Conservation (phyloP, 2,113 vertebrate species). For the Balaeniceps rex region DNA sequence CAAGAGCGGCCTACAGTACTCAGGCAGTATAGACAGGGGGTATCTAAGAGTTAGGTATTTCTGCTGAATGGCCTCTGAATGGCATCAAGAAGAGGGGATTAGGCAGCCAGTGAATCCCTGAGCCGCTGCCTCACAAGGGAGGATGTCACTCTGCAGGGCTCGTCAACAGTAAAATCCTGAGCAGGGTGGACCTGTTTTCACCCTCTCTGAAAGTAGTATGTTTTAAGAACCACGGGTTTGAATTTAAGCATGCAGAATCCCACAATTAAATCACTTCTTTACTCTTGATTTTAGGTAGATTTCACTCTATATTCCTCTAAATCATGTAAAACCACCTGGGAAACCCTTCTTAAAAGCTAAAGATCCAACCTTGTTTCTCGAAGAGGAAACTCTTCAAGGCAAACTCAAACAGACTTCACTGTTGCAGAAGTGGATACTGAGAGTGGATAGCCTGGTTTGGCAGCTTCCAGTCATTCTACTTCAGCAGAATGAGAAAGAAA, state of each 20-base stretch:
- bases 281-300: background rate
- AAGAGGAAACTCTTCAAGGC: background rate
- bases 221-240: background rate
- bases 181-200: background rate
- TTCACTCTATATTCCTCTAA: background rate
- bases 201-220: background rate
- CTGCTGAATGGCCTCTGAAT: background rate
- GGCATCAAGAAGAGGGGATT: background rate
- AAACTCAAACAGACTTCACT: background rate
- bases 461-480: background rate
- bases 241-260: background rate
- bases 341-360: background rate
- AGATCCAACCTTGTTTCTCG: background rate
- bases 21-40: background rate
- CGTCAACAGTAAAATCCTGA: background rate
- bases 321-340: background rate
- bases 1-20: background rate
- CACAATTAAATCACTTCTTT: background rate
- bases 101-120: rapidly evolving
- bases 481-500: background rate
- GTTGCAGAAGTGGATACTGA: background rate
- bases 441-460: background rate
- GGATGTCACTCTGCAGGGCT: background rate
- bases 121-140: background rate
- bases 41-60: background rate